Evolutionary conservation across 2,888 invertebrate genomes (phyloP), one percentile per base, ranked within the genome.

Genomic region (Nomada fucata): DNA sequence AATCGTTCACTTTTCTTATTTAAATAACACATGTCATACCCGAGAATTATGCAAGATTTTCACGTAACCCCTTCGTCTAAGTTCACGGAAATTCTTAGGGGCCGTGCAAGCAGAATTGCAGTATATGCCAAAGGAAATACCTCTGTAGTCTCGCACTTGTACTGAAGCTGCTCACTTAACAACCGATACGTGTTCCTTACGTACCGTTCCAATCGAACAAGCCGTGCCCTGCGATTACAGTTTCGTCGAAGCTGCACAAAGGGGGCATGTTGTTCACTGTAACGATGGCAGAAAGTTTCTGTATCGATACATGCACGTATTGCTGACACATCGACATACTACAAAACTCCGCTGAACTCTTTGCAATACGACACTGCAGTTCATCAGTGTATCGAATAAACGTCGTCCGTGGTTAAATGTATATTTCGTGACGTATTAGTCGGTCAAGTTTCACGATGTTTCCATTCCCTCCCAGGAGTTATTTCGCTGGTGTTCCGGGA

Each of bases 371-470:
- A 26, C 55, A 53, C 4, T 44, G 61, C 3, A 60, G 47, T 64
- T n/a, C 57, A 20, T 18, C 42, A 53, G 9, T 10, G 57, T 15
- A 26, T 47, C 18, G 26, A 9, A 18, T 71, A 4, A 4, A 18
- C 18, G 2, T 53, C 60, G 23, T 44, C 57, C 67, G 29, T 72
- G 44, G 79, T 82, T 86, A 89, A 89, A 87, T 89, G 86, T 89
- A 89, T 89, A 89, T 89, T 90, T 90, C 89, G 87, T 85, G 85
- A 82, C 86, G 88, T 89, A 90, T 90, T 90, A 55, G 23, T 83
- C 80, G 81, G 78, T 76, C 81, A 75, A 87, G 86, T 87, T 89
- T 88, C 82, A 61, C 76, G 29, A 53, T 84, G 68, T 64, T 79
- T 72, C 53, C 55, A 67, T 83, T 83, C 78, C 76, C 76, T 73